Base-by-base conservation (phyloP, 2,888 invertebrate genomes). In the Cosmopolites sordidus region DNA sequence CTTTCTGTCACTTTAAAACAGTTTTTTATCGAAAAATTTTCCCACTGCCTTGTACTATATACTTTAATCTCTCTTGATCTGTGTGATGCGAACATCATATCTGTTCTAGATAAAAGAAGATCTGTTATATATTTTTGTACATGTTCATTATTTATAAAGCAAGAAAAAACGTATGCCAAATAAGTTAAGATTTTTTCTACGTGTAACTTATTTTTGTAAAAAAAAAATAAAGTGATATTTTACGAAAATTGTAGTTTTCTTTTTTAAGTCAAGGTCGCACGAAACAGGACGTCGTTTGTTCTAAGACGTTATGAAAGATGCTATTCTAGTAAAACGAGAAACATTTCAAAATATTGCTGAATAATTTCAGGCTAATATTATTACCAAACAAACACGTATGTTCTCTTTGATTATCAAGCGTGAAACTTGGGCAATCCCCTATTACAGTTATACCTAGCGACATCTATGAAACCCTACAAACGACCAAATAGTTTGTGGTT, bases 141-240 rank as follows among this genome's bases (percentile, higher is more conserved):
- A 48, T 55, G 45, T 52, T 56, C 44, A 40, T 53, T 57, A 53
- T 57, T 53, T 57, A 57, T 39, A 40, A 50, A 16, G 16, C 17
- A 16, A 11, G 6, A 16, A 47, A 37, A 16, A 48, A 48, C 48
- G 52, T 44, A 56, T 50, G 54, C 53, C 53, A 57, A 57, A 57
- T 57, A 57, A 57, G 57, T 54, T 57, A 57, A 57, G 57, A 53
- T 57, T 47, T 56, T 48, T 55, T 57, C 49, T 54, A 33, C 48
- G 29, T 57, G 30, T 57, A 57, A 57, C 57, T 57, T 57, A 57
- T 57, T 57, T 54, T 56, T 56, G 44, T 56, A 56, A 38, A 48
- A n/a, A n/a, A 46, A 55, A 51, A 50, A 52, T 49, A 56, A 53
- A 56, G 15, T 40, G 44, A 45, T 41, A 45, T 50, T 52, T 47